phyloP scores from a whole-genome alignment of 2,113 vertebrate genomes.

The Delphinapterus leucas region DNA sequence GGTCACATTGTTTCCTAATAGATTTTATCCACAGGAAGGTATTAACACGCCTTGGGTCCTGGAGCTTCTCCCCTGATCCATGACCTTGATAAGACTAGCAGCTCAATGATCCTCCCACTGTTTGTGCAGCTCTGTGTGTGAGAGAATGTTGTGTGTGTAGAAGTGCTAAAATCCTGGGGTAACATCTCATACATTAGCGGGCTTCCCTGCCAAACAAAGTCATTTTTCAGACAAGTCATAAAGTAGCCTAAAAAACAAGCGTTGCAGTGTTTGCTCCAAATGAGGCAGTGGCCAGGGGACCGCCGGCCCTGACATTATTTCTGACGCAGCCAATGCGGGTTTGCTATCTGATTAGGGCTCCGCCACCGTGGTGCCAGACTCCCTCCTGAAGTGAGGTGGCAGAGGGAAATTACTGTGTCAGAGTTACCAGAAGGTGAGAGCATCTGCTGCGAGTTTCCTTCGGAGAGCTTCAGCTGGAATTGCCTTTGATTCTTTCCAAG shows the following conservation, averaged over 20 bases:
- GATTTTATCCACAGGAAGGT: slow-evolving; percentile 64
- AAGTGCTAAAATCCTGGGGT: slow-evolving; percentile 72
- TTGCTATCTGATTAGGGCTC: slow-evolving; percentile 84
- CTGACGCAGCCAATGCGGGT: slow-evolving; percentile 79
- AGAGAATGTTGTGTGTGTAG: slow-evolving; percentile 66
- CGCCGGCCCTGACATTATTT: slow-evolving; percentile 85
- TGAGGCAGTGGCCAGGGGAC: slow-evolving; percentile 78
- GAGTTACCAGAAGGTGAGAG: slow-evolving; percentile 76
- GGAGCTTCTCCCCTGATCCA: slow-evolving; percentile 56
- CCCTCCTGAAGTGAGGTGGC: slow-evolving; percentile 80
- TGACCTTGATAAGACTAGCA: slow-evolving; percentile 63
- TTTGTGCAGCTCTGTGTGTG: slow-evolving; percentile 61
- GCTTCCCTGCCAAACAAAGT: slow-evolving; percentile 81
- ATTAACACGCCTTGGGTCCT: slow-evolving; percentile 65
- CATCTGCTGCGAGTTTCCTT: slow-evolving; percentile 73
- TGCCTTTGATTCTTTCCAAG: slow-evolving; percentile 63
- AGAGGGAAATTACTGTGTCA: slow-evolving; percentile 85
- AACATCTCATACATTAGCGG: slow-evolving; percentile 81
- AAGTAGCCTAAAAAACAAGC: slow-evolving; percentile 82
- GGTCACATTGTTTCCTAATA: slow-evolving; percentile 59
- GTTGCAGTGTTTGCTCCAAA: slow-evolving; percentile 82
- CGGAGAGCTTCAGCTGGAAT: slow-evolving; percentile 60
- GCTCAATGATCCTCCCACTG: slow-evolving; percentile 68
- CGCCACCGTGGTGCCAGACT: slow-evolving; percentile 85
- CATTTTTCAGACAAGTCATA: slow-evolving; percentile 85